Base-by-base conservation (phyloP, 1,140 invertebrate species). In the Elysia chlorotica region DNA sequence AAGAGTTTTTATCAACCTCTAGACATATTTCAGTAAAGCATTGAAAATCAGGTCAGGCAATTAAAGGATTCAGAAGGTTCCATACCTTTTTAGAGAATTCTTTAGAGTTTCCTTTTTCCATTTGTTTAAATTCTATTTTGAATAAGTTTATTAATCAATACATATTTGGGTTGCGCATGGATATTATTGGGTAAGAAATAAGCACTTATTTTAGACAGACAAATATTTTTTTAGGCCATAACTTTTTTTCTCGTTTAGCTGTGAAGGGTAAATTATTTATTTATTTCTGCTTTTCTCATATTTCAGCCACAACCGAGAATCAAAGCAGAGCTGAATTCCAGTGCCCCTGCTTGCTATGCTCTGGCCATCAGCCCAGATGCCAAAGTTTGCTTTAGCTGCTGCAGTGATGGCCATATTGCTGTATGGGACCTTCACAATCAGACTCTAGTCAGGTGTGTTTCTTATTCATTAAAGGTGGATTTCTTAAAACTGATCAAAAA, bases 281-380 rank as follows among this genome's bases (percentile, higher is more conserved):
- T n/a, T 48, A n/a, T 48, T n/a, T 14, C 41, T 48, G 30, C 63
- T 19, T 38, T 3, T 28, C 21, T 19, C 35, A 36, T 4, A n/a
- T 30, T 81, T 48, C 78, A 88, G 83, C 87, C 89, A 4, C 96
- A 95, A 70, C 95, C 95, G 17, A 89, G 95, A 65, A 90, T 91
- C 48, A 91, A 91, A 76, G 95, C 95, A 6, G 97, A 98, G 86
- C 89, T 99, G 37, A 97, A 96, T n/a, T 98, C 95, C 0, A 94
- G 93, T 69, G 96, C 97, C 54, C 96, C 97, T 0, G 98, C 97
- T 0, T 99, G 97, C 87, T 99, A 99, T 86, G 97, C 97, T 30
- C 89, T 99, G 21, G 97, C 96, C 36, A 97, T 99, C 73, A 96
- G 94, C 80, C 95, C 96, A 0, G 97, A 99, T 87, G 96, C 95